These are phyloP conservation scores for Hydrochoerus hydrochaeris DNA, from an alignment of 2,113 vertebrate genomes.

Conservation along the genomic window DNA sequence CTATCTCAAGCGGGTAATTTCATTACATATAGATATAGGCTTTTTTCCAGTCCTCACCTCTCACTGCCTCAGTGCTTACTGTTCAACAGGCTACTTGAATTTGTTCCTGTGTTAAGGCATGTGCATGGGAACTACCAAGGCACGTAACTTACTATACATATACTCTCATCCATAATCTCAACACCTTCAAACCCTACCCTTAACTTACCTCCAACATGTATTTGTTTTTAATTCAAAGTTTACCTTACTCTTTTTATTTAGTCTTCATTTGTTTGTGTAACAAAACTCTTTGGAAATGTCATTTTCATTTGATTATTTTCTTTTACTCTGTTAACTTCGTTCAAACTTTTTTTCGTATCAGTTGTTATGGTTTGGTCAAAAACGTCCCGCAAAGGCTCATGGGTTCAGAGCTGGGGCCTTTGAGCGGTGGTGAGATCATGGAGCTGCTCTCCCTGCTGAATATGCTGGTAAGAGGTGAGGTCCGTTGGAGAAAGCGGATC, in stretches of 20 bases:
- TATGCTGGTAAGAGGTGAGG: background rate
- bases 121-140: background rate
- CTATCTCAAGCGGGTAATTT: background rate
- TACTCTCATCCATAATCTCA: background rate
- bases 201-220: background rate
- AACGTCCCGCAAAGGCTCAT: background rate
- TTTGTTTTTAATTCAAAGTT: background rate
- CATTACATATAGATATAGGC: too few species aligned
- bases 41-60: background rate
- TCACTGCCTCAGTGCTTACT: background rate
- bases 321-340: background rate
- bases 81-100: background rate
- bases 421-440: too few species aligned
- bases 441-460: background rate
- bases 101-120: background rate
- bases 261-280: background rate
- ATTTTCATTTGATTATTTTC: background rate
- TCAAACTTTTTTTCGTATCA: background rate
- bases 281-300: background rate
- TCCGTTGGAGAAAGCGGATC: background rate
- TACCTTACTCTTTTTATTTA: background rate
- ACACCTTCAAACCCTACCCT: background rate
- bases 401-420: background rate
- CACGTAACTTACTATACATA: background rate
- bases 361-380: background rate